Evolutionary conservation across 2,113 vertebrate species (phyloP), one percentile per base, ranked within the genome.

Genomic region (Protomyctophum bolini): DNA sequence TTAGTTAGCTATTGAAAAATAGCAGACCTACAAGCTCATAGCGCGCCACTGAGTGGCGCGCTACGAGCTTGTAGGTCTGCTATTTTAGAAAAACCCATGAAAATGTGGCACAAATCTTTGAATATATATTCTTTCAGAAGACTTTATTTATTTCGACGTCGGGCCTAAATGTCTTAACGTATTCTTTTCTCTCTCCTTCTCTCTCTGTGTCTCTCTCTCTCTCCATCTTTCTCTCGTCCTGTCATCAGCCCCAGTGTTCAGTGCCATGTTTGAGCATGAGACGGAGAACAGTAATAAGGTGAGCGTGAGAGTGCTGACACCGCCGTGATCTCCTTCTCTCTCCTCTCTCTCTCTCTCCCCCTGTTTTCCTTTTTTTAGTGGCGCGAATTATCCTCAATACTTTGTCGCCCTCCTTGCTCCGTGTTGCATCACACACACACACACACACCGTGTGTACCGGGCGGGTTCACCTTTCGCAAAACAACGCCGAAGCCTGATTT

Each of bases 231-330:
- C 48, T 58, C 29, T 85, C 21, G 78, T 21, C 63, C 64, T 67
- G 29, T 77, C 21, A 59, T 47, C 86, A 96, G 96, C 96, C 0
- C 94, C 94, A 0, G 95, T 97, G 66, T 98, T 98, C 91, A 95
- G 94, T 48, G 95, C 95, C 85, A 97, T 96, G 96, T 97, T 97
- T 86, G 95, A 97, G 87, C 96, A 96, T 11, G 94, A 97, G 88
- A 97, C 95, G 96, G 95, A 96, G 71, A 95, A 97, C 82, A 97
- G 95, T 75, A 95, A 95, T 86, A 96, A 96, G 93, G 97, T 96
- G 86, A 90, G 93, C 88, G 2, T n/a, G n/a, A n/a, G 33, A 60
- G 48, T 58, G 1, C 65, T 57, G 50, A 63, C 61, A 63, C n/a
- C 10, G 58, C 9, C 14, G 68, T 58, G 1, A 5, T 2, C 11